Evolutionary conservation across 2,888 invertebrate genomes (phyloP), one percentile per base, ranked within the genome.

Genomic region (Dascillus cervinus): DNA sequence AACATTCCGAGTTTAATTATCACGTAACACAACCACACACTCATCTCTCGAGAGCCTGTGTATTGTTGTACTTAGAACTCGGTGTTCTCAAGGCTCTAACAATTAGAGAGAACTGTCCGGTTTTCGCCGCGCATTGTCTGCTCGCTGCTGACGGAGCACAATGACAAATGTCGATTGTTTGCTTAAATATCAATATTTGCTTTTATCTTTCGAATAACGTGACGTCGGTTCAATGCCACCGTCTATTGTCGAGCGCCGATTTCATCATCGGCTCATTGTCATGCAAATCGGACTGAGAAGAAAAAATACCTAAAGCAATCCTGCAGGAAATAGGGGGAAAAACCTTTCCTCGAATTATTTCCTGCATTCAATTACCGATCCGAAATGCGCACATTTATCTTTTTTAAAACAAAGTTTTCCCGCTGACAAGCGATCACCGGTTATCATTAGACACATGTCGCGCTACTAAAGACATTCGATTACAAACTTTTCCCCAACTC

Each of bases 391-490:
- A 17, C 17, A 49, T 49, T 49, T 49, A 49, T 49, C 46, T 48
- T n/a, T n/a, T n/a, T 45, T 22, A 33, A 44, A 34, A 47, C 44
- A 46, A 47, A 49, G 46, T 47, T 49, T 48, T 23, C 26, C 29
- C 22, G 14, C 38, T 41, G 49, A 49, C 49, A 46, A 49, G 39
- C 46, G 46, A 46, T 49, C 42, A 32, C 44, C 47, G 45, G 50
- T 50, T 47, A 48, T 50, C 52, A 50, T 49, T 39, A 41, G 46
- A 39, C 41, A 47, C 41, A 40, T 44, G 44, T 44, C 48, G 41
- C n/a, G n/a, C 44, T 39, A 46, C 40, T 43, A 44, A 32, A 43
- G 47, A 50, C 50, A 50, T 52, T 52, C 52, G 50, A 52, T 52
- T 52, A 52, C 49, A 50, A n/a, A 52, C 31, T 52, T 52, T 50